Evolutionary conservation across 2,113 vertebrate species (phyloP).

Genomic region (Gracilinanus agilis): DNA sequence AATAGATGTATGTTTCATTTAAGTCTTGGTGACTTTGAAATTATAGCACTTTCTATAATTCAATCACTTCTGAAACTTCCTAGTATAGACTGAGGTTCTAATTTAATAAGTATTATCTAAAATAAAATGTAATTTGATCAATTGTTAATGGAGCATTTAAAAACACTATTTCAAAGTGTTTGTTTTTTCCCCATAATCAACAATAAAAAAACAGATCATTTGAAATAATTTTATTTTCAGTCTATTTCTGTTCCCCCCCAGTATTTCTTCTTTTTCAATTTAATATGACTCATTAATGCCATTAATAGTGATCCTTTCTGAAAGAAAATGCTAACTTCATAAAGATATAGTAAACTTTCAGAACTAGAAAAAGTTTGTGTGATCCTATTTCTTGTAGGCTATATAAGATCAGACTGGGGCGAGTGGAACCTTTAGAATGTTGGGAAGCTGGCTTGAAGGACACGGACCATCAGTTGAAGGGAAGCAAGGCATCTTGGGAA

Average conservation of each 20-base stretch:
- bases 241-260: conserved; percentile 52
- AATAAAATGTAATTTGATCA: conserved; percentile 50
- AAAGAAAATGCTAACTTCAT: conserved; percentile 70
- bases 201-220: conserved; percentile 57
- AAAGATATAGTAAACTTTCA: conserved; percentile 67
- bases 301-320: conserved; percentile 62
- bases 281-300: conserved; percentile 61
- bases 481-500: too few species aligned
- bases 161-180: conserved; percentile 53
- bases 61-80: background rate
- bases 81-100: conserved; percentile 37
- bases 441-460: too few species aligned
- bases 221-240: conserved; percentile 60
- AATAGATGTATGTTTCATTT: conserved; percentile 39
- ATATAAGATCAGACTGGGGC: too few species aligned
- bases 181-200: conserved; percentile 64
- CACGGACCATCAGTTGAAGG: too few species aligned
- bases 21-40: conserved; percentile 38
- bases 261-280: conserved; percentile 42
- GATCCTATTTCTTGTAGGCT: conserved; percentile 35
- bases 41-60: conserved; percentile 20
- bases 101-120: conserved; percentile 52
- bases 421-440: too few species aligned
- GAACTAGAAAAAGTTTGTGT: conserved; percentile 63
- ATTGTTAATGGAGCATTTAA: conserved; percentile 64